Evolutionary conservation across 1,140 invertebrate species (phyloP), one percentile per base, ranked within the genome.

Genomic region (Drosophila parvula): DNA sequence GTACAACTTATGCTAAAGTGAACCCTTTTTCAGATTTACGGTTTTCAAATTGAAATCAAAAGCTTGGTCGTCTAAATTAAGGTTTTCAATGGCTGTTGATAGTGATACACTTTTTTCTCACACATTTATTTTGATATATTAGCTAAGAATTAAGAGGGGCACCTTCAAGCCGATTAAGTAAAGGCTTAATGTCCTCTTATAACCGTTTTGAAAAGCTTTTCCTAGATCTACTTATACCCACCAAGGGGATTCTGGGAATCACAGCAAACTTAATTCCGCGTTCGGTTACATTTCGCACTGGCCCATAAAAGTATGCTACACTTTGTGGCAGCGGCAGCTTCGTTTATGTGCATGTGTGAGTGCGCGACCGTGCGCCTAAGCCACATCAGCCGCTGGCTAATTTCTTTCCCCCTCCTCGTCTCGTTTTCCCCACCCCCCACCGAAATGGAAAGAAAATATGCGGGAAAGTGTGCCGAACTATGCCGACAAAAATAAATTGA

Each of bases 361-460:
- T 47, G 67, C 43, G 75, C 82, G 65, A 62, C 75, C 82, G 82
- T 85, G 83, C 83, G 82, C 71, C 67, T 79, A 88, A 69, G 61
- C 70, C 70, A 64, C 53, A 79, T 47, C 62, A 79, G 67, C 81
- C 61, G 48, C 59, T 57, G 36, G 81, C 80, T 84, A 83, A 84
- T 83, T 83, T 83, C 56, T 51, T 41, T 48, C 3, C 34, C 41
- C 50, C 51, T 3, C 51, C 1, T 28, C 34, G 10, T 51, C 48
- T n/a, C 16, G 32, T 36, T 36, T 53, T 28, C 12, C 22, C 27
- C 38, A 30, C 8, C 41, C 45, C n/a, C 50, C 67, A 47, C 51
- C 53, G 47, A 86, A 86, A 86, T 86, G 70, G 51, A 86, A 86
- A 82, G 82, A 86, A 86, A 86, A 86, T 88, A 86, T 59, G 67